Evolutionary conservation across 1,140 invertebrate species (phyloP).

Genomic region (Drosophila cardini): DNA sequence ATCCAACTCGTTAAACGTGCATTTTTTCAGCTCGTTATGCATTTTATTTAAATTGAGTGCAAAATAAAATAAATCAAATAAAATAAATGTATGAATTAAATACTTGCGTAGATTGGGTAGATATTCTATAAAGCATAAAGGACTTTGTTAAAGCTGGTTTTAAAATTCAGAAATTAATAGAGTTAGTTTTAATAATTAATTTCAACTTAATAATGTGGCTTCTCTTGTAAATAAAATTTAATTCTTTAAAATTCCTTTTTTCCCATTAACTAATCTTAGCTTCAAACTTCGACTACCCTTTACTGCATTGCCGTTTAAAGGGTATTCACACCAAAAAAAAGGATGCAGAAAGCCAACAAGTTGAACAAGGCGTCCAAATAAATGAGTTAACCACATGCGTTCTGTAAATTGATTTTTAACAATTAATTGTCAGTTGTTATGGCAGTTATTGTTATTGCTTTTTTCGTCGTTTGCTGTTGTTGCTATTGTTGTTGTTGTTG

Average conservation of each 20-base stretch:
- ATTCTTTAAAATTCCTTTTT: too few relatives aligned
- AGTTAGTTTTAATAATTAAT: too few relatives aligned
- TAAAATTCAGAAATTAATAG: too few relatives aligned
- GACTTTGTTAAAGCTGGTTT: too few relatives aligned
- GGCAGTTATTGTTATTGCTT: constrained; percentile 3
- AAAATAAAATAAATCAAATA: constrained; percentile 15
- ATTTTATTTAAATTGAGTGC: constrained; percentile 38
- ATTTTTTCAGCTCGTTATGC: constrained; percentile 52
- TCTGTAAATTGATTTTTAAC: constrained; percentile 60
- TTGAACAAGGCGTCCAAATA: constrained; percentile 30
- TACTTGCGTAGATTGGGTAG: neutral
- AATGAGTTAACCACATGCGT: constrained; percentile 57
- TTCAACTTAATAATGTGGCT: too few relatives aligned
- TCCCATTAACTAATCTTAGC: too few relatives aligned
- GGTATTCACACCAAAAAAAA: neutral
- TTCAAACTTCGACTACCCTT: too few relatives aligned
- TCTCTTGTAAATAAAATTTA: too few relatives aligned
- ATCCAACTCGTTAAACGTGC: constrained; percentile 28
- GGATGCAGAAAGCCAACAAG: constrained; percentile 21
- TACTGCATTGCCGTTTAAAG: neutral
- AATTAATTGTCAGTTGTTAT: constrained; percentile 63
- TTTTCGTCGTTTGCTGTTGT: constrained; percentile 27
- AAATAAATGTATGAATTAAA: constrained; percentile 2
- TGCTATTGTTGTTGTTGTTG: constrained; percentile 21
- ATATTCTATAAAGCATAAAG: neutral